Evolutionary conservation across 2,888 invertebrate genomes (phyloP), one percentile per base, ranked within the genome.

Genomic region (Rugalucina vietnamica): DNA sequence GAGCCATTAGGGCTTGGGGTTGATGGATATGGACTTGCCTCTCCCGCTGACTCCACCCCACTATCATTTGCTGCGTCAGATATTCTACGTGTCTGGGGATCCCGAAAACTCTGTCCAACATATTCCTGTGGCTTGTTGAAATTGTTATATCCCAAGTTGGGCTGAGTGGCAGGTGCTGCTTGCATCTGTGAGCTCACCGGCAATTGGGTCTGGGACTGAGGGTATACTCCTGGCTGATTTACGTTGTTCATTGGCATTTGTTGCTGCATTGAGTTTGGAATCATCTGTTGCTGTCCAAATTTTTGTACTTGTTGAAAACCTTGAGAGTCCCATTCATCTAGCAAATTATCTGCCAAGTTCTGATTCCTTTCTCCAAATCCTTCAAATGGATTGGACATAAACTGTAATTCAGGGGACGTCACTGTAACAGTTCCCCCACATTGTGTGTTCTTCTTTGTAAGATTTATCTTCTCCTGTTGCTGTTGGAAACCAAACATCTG

Each of bases 1-100:
- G 85, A 87, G 39, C 85, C 85, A 60, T 81, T 80, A 43, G 88
- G 88, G 71, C 88, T 88, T 24, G 87, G 81, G 3, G 88, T 84
- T n/a, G 77, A 80, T 8, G 83, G 78, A 71, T 76, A 83, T 3
- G 87, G 87, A 39, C 85, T 85, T 10, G 79, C 79, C 29, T 84
- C 84, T 36, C 72, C 80, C 49, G 80, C 69, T 18, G 87, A 87
- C n/a, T 87, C 87, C 14, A 87, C 32, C 10, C 87, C 87, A 77
- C 87, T 87, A 79, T 87, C 87, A 12, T 72, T 34, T 10, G 79
- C 76, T 43, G 81, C 84, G 37, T 79, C 79, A 8, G 60, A 29
- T 3, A 83, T 36, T 39, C 87, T 54, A n/a, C 65, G 21, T 3
- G 10, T 65, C 65, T 65, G 65, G 24, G 65, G 70, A 43, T 84